Conservation (phyloP, 2,797 vertebrate genomes). For the Poeciliopsis infans region DNA sequence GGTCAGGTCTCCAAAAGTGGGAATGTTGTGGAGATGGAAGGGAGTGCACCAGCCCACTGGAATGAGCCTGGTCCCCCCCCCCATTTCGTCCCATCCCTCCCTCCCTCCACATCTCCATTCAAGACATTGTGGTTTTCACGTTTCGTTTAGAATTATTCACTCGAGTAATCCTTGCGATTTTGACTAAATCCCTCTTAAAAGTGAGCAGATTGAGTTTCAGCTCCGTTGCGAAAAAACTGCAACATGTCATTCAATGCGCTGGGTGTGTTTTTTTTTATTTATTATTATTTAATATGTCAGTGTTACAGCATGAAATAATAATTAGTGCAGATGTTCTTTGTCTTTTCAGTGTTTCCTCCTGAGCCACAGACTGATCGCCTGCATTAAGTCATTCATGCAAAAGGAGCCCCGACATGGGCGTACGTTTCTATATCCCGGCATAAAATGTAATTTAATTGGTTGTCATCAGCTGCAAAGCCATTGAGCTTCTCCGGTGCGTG, state of each 20-base stretch:
- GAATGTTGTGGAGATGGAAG: slow-evolving; percentile 80
- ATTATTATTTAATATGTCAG: no score
- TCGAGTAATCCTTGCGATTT: not conserved
- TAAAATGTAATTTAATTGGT: not conserved
- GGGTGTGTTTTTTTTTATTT: no score
- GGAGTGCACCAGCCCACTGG: slow-evolving; percentile 66
- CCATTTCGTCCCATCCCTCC: not conserved
- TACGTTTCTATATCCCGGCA: not conserved
- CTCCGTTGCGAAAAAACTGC: not conserved
- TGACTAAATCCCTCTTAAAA: not conserved
- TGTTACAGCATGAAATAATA: not conserved
- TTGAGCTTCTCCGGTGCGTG: slow-evolving; percentile 2
- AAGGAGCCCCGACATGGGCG: not conserved
- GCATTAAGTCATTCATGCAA: not conserved
- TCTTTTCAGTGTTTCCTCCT: not conserved
- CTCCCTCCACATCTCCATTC: not conserved
- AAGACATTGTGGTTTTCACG: not conserved
- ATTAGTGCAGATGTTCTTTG: not conserved
- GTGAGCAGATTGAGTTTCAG: not conserved
- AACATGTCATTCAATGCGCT: not conserved
- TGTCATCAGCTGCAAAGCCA: not conserved
- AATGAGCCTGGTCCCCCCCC: slow-evolving; percentile 24
- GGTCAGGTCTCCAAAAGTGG: slow-evolving; percentile 80
- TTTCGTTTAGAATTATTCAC: not conserved
- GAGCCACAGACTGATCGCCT: not conserved